These are phyloP conservation scores for Pachliopta kotzebuea DNA, from an alignment of 2,888 invertebrate genomes.

Conservation along the genomic window DNA sequence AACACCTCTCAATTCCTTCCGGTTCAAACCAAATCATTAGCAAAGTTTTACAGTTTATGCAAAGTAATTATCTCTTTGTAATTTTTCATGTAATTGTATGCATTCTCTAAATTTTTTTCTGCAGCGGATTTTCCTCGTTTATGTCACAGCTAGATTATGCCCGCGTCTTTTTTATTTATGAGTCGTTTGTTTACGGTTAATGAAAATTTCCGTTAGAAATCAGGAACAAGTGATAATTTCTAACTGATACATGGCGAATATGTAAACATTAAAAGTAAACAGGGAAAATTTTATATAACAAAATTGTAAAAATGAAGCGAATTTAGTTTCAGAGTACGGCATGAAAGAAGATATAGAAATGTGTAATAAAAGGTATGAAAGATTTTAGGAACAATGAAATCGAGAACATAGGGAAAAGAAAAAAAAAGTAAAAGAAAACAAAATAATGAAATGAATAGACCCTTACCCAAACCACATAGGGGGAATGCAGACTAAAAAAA, in stretches of 20 bases:
- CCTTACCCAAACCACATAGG: no score
- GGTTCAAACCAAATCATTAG: not conserved
- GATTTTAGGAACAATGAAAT: no score
- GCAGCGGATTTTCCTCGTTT: slow-evolving; percentile 20
- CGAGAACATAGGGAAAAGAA: no score
- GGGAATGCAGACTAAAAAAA: no score
- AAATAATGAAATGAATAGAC: no score
- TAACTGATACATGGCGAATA: not conserved
- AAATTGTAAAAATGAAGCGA: no score
- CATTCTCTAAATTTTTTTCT: not conserved
- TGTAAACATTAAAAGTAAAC: no score
- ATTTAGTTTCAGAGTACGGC: no score
- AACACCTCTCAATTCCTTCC: not conserved
- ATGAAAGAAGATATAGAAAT: no score
- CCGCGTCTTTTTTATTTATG: slow-evolving; percentile 24
- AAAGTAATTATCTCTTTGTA: not conserved
- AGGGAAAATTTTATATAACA: no score
- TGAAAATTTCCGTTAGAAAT: slow-evolving; percentile 17
- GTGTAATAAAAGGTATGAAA: no score
- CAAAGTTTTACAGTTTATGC: not conserved
- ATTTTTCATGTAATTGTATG: not conserved
- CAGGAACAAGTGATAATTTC: slow-evolving; percentile 7
- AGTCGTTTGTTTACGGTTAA: not conserved
- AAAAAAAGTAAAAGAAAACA: no score
- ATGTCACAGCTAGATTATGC: slow-evolving; percentile 13